Conservation (phyloP, 2,888 invertebrate species). For the Lysandra coridon region DNA sequence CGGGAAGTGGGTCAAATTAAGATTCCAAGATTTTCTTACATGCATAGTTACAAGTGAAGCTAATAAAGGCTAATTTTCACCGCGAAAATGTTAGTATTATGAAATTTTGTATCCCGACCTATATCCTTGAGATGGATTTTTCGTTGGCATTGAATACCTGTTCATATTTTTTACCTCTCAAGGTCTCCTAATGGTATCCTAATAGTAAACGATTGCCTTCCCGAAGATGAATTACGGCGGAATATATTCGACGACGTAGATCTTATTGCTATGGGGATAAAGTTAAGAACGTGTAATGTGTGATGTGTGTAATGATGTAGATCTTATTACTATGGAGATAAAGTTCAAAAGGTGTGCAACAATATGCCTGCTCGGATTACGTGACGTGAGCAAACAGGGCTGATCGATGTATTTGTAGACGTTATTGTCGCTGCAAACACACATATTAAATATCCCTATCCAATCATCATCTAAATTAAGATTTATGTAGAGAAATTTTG, state of each 20-base stretch:
- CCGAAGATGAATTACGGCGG: constrained; percentile 10
- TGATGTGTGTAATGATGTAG: not conserved
- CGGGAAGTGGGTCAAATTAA: too few relatives aligned
- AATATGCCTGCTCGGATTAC: constrained; percentile 26
- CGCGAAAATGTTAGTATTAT: too few relatives aligned
- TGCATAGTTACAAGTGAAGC: too few relatives aligned
- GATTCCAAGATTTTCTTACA: too few relatives aligned
- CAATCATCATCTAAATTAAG: constrained; percentile 11
- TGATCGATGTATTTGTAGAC: constrained; percentile 40
- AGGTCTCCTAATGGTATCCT: constrained; percentile 10
- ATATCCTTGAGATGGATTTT: not conserved
- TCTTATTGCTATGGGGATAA: not conserved
- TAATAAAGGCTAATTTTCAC: too few relatives aligned
- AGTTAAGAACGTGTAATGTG: not conserved
- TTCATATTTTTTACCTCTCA: not conserved
- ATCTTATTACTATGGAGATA: not conserved
- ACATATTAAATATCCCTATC: constrained; percentile 37
- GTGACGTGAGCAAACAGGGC: constrained; percentile 52
- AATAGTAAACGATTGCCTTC: constrained; percentile 10
- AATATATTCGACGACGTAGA: not conserved
- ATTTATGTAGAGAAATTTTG: too few relatives aligned
- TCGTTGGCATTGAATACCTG: not conserved
- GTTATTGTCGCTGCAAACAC: constrained; percentile 36
- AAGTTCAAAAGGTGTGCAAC: not conserved
- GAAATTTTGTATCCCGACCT: not conserved